A percentile compares a stretch with the other conserved stretches of the same genome.
Evolutionary conservation across 2,113 vertebrate species (phyloP).

Genomic region (Rhombomys opimus): DNA sequence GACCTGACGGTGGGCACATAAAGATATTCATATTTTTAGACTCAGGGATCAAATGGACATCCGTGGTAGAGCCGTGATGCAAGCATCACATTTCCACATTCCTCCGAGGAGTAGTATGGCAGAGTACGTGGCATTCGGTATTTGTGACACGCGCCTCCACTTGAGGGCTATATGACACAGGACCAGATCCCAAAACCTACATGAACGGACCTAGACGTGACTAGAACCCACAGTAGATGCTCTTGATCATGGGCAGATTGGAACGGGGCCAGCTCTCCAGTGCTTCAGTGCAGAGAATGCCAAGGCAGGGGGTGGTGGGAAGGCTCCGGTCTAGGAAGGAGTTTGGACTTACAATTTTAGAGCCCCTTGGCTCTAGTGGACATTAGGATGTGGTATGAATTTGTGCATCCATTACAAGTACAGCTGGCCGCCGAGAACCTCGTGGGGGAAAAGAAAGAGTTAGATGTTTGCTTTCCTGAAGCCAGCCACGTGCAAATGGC

Average conservation of each 20-base stretch:
- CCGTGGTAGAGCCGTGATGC: background rate
- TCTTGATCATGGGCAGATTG: background rate
- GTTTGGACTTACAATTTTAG: background rate
- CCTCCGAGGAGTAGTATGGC: background rate
- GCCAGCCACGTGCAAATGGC: rapidly evolving
- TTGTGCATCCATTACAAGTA: background rate
- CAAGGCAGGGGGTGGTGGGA: background rate
- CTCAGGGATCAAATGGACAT: background rate
- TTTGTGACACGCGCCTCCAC: background rate
- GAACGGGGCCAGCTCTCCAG: background rate
- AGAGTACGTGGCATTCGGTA: too few relatives aligned
- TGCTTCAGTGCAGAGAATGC: rapidly evolving
- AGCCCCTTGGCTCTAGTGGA: background rate
- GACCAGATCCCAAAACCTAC: background rate
- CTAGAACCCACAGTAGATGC: background rate
- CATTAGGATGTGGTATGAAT: background rate
- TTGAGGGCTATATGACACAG: background rate
- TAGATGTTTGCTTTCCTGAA: background rate
- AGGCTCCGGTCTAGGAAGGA: background rate
- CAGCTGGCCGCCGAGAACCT: background rate
- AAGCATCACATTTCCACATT: background rate
- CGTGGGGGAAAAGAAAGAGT: background rate
- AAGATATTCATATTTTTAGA: background rate
- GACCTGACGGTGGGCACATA: background rate
- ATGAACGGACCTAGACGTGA: background rate